A percentile compares a stretch with the other conserved stretches of the same genome.
Evolutionary conservation across 2,113 vertebrate genomes (phyloP).

Genomic region (Cephalophus harveyi): DNA sequence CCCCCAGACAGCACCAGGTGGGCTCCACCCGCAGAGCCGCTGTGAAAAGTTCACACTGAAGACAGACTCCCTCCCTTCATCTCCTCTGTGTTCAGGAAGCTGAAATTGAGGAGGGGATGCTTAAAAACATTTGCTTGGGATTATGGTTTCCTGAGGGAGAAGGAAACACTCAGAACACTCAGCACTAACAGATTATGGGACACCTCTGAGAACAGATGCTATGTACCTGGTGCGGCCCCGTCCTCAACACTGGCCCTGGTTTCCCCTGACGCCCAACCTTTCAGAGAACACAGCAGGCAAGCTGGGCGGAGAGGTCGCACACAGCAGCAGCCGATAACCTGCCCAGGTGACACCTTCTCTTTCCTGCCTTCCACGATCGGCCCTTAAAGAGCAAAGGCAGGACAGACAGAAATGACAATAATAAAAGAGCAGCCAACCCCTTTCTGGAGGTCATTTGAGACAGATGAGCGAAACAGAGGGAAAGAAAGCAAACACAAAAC

Average conservation of each 20-base stretch:
- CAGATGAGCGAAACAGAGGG: not conserved
- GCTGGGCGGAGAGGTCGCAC: fast-evolving
- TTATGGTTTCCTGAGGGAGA: not conserved
- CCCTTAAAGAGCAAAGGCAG: not conserved
- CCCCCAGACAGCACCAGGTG: fast-evolving
- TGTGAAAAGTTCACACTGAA: not conserved
- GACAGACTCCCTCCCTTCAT: not conserved
- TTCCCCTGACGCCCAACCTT: not conserved
- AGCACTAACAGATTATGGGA: not conserved
- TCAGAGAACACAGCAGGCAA: not conserved
- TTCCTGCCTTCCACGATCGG: not conserved
- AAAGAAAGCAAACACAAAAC: not conserved
- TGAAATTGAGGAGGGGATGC: not conserved
- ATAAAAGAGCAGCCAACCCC: not conserved
- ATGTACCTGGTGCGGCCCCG: not conserved
- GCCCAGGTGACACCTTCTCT: not conserved
- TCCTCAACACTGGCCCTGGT: not conserved
- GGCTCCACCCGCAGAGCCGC: fast-evolving
- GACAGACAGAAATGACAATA: not conserved
- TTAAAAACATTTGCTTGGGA: not conserved
- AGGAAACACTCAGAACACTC: not conserved
- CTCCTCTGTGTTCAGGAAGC: not conserved
- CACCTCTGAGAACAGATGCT: not conserved
- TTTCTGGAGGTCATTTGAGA: not conserved
- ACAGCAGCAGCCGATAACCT: not conserved